Base-by-base conservation (phyloP, 2,888 invertebrate genomes). In the Eudemis profundana region DNA sequence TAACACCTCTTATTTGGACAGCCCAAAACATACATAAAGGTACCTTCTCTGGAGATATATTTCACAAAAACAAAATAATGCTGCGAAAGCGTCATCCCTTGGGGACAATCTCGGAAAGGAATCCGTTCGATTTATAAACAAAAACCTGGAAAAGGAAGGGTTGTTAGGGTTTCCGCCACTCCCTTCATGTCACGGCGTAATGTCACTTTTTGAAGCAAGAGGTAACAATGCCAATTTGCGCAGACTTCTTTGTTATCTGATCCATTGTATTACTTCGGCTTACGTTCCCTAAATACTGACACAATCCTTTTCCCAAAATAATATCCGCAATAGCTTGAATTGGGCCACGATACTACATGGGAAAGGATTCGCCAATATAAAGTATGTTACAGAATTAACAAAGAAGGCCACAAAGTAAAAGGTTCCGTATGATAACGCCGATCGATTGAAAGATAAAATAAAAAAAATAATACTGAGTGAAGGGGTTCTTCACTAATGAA, bases 111-210 rank as follows among this genome's bases (percentile, higher is more conserved):
- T 57, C 64, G 47, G 61, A 63, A 57, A 64, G 64, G 66, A 69
- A 74, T 70, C 64, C 60, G 70, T 75, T 74, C 72, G 71, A 71
- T 75, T 75, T 78, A 75, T 76, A 72, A 68, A 73, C 68, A 74
- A 78, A 72, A 68, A 33, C 59, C 60, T 62, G 57, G 59, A 23
- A 47, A 57, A 68, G 44, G 59, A 54, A 72, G 72, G 70, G 67
- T 73, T 71, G 69, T 69, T 69, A 69, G 72, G 72, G 72, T 70
- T 72, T 69, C 70, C 73, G 70, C 66, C 72, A 72, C 68, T 70
- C 71, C 69, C 74, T 21, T 56, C 53, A 29, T 17, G 49, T 56
- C 47, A 33, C 40, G 70, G 68, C 68, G 70, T 70, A 70, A 71
- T 69, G 69, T 68, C 69, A 70, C 68, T 63, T 50, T 61, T 72